Evolutionary conservation across 2,797 vertebrate genomes (phyloP).

Genomic region (Eulemur rubriventer): DNA sequence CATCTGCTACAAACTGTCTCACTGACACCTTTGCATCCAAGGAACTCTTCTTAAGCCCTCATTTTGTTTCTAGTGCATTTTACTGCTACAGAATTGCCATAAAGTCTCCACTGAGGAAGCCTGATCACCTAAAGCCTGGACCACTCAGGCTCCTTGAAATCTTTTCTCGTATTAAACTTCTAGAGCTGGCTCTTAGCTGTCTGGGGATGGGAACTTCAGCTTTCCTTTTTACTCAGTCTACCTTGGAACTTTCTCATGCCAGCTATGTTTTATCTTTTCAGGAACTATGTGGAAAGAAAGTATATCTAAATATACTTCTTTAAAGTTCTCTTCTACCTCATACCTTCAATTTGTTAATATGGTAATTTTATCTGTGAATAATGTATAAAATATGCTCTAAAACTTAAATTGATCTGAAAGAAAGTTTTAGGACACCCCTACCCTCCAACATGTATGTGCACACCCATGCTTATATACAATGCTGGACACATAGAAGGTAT

Average conservation of each 20-base stretch:
- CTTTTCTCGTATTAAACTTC: neutral
- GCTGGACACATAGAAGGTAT: neutral
- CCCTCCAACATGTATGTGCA: no score
- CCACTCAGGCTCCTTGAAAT: neutral
- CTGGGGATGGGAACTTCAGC: neutral
- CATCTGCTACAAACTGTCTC: neutral
- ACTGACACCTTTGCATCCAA: neutral
- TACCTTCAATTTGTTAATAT: neutral
- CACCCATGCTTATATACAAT: neutral
- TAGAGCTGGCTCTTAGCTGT: neutral
- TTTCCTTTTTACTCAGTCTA: neutral
- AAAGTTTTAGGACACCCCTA: neutral
- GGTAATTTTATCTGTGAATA: neutral
- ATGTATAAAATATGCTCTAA: neutral
- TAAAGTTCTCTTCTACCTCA: neutral
- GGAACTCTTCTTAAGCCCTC: neutral
- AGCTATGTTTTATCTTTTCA: neutral
- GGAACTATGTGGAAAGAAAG: neutral
- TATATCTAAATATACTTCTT: neutral
- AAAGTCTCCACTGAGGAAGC: neutral
- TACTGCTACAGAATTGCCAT: neutral
- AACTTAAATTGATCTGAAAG: neutral
- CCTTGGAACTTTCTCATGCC: neutral
- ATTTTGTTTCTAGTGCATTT: neutral
- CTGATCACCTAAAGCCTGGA: neutral